Evolutionary conservation across 2,888 invertebrate species (phyloP).

Genomic region (Protodeltote pygarga): DNA sequence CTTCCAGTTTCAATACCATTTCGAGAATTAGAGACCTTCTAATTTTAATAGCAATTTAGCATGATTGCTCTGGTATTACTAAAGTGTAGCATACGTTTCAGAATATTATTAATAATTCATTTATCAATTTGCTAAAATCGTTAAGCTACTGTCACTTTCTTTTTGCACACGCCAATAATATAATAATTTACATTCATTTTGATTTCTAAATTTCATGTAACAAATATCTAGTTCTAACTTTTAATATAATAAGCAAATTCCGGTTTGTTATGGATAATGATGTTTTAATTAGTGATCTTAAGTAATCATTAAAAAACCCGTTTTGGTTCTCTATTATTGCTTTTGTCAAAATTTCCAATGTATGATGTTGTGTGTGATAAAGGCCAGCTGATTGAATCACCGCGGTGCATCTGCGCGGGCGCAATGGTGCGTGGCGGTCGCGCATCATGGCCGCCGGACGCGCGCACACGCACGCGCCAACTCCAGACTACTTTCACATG

Average conservation of each 20-base stretch:
- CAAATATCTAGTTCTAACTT: conserved; percentile 10
- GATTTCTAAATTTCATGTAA: conserved; percentile 13
- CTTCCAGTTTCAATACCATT: conserved; percentile 21
- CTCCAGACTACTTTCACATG: conserved; percentile 75
- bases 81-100: conserved; percentile 21
- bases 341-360: no score
- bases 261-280: conserved; percentile 1
- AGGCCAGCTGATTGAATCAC: conserved; percentile 43
- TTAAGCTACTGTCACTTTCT: conserved; percentile 24
- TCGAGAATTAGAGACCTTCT: conserved; percentile 26
- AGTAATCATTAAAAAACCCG: no score
- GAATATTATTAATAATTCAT: conserved; percentile 13
- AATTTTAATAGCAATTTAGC: conserved; percentile 40
- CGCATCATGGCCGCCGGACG: conserved; percentile 65
- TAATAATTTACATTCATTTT: conserved; percentile 19
- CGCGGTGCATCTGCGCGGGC: conserved; percentile 47
- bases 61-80: conserved; percentile 39
- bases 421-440: conserved; percentile 68
- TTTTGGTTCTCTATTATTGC: not conserved
- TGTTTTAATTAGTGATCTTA: not conserved
- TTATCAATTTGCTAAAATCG: conserved; percentile 20
- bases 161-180: conserved; percentile 18
- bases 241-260: conserved; percentile 16
- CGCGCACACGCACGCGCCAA: conserved; percentile 56
- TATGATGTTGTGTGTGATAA: conserved; percentile 18